Percentiles rank a stretch among this genome's conserved stretches.
phyloP scores from a whole-genome alignment of 2,888 invertebrate species.

The Cistogaster globosa region DNA sequence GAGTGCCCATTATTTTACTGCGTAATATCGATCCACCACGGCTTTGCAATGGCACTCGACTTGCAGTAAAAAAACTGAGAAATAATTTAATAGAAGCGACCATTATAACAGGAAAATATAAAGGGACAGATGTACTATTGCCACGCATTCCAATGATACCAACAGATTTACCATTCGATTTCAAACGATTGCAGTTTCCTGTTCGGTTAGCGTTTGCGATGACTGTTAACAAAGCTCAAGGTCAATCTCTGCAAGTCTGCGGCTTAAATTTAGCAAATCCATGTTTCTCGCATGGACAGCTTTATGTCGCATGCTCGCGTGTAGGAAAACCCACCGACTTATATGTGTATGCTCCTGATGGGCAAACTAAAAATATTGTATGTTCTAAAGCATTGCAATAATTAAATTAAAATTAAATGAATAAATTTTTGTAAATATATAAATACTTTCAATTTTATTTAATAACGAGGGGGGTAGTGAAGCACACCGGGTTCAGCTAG shows the following conservation, averaged over 20 bases:
- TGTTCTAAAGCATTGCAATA: slow-evolving; percentile 1
- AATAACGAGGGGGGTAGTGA: no score
- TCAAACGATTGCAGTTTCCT: slow-evolving; percentile 3
- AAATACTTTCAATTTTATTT: no score
- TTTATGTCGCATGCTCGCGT: slow-evolving; percentile 18
- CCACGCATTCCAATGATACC: background rate
- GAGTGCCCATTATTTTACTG: slow-evolving; percentile 29
- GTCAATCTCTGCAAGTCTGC: no score
- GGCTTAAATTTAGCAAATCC: slow-evolving; percentile 11
- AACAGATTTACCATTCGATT: background rate
- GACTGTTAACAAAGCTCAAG: no score
- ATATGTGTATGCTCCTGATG: background rate
- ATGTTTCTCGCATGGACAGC: slow-evolving; percentile 21
- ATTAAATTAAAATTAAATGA: background rate
- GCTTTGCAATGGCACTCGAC: slow-evolving; percentile 25
- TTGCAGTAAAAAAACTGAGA: slow-evolving; percentile 17
- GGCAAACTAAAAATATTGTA: background rate
- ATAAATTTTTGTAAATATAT: no score
- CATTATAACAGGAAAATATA: slow-evolving; percentile 18
- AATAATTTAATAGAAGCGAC: slow-evolving; percentile 33
- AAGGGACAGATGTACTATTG: background rate
- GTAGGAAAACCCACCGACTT: slow-evolving; percentile 14
- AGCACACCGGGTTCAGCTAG: background rate
- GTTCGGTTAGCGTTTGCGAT: background rate
- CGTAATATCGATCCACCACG: slow-evolving; percentile 40